phyloP scores from a whole-genome alignment of 2,113 vertebrate genomes.

The Hypanus sabinus region DNA sequence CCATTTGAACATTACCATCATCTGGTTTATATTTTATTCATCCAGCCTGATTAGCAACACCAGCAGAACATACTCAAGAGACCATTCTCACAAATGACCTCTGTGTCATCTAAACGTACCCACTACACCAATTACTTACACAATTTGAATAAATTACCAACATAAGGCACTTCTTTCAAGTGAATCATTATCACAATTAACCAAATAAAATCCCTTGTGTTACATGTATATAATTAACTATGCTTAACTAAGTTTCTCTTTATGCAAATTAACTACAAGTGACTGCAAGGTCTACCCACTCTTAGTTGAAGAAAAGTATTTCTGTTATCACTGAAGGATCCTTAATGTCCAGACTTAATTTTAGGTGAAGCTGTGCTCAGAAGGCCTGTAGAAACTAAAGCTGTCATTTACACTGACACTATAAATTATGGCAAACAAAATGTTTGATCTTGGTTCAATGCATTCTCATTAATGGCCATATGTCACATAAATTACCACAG shows the following conservation, averaged over 20 bases:
- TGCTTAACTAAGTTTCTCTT: constrained; percentile 30
- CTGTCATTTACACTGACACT: neutral
- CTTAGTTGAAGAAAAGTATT: neutral
- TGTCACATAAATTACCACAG: neutral
- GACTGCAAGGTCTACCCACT: neutral
- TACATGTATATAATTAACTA: constrained; percentile 30
- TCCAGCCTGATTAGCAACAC: constrained; percentile 29
- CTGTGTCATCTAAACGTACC: constrained; percentile 21
- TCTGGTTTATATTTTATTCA: constrained; percentile 17
- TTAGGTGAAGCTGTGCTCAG: neutral
- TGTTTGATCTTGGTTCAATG: neutral
- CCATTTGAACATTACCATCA: neutral
- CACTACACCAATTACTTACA: constrained; percentile 30
- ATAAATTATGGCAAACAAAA: neutral
- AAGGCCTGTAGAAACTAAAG: neutral
- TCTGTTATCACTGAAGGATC: neutral
- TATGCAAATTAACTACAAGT: constrained; percentile 26
- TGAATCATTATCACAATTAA: constrained; percentile 34
- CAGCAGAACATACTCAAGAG: constrained; percentile 3
- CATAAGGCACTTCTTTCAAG: constrained; percentile 33
- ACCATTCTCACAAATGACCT: constrained; percentile 34
- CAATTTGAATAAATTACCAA: constrained; percentile 32
- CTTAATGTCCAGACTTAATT: neutral
- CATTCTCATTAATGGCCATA: neutral
- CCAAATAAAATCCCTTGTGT: constrained; percentile 25